Conservation (phyloP, 2,888 invertebrate genomes). For the Nebria salina region DNA sequence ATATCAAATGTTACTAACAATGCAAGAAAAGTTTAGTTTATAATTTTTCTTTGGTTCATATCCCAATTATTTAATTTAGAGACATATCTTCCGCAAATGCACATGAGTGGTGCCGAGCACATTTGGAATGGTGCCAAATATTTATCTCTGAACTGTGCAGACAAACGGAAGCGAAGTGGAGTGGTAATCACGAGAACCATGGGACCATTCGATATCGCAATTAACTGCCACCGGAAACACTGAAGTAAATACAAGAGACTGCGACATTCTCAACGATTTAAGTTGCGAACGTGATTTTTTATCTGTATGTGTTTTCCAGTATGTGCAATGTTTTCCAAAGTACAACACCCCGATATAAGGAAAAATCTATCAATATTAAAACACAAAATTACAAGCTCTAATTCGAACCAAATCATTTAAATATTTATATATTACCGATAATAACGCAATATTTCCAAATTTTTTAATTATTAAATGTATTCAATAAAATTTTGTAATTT, state of each 20-base stretch:
- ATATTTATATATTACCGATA: too few species aligned
- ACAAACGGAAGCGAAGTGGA: neutral
- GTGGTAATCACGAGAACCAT: slow-evolving; percentile 1
- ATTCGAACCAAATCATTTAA: too few species aligned
- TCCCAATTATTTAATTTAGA: neutral
- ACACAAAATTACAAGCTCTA: neutral
- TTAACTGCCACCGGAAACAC: neutral
- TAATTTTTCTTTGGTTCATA: neutral
- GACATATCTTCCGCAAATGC: neutral
- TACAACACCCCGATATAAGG: neutral
- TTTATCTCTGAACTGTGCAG: neutral
- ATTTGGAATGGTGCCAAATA: neutral
- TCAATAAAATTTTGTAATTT: too few species aligned
- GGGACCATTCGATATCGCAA: slow-evolving; percentile 1
- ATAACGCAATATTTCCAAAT: too few species aligned
- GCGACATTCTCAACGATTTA: neutral
- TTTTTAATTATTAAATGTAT: too few species aligned
- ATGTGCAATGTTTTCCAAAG: neutral
- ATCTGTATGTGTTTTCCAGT: neutral
- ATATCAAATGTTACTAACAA: neutral
- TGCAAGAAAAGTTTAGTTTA: neutral
- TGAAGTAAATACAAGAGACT: neutral
- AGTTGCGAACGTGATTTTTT: neutral
- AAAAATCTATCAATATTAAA: neutral
- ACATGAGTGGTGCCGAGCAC: neutral